A percentile compares a stretch with the other conserved stretches of the same genome.
These are phyloP conservation scores for Poliocrania exsul DNA, from an alignment of 2,797 vertebrate species.

Conservation along the genomic window DNA sequence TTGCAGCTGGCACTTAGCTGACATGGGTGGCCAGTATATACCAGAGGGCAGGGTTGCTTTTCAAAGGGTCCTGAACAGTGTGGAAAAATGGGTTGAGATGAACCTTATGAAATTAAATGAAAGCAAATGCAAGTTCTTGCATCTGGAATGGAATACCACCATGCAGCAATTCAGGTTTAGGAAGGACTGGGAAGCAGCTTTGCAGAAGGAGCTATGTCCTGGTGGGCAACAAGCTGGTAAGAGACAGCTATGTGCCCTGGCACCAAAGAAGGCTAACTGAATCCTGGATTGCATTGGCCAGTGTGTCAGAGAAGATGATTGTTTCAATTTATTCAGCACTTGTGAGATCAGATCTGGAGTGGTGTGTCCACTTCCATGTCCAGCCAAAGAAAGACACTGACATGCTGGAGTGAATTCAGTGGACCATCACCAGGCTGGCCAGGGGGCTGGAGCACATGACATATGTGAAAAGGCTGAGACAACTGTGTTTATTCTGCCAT, in stretches of 20 bases:
- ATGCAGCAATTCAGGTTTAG: not conserved
- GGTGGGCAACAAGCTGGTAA: not conserved
- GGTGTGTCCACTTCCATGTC: not conserved
- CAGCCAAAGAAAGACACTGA: not conserved
- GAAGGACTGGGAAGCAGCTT: not conserved
- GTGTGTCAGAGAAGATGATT: not conserved
- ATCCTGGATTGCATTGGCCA: not conserved
- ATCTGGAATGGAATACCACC: not conserved
- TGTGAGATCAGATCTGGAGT: not conserved
- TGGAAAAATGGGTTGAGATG: not conserved
- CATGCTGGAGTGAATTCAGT: not conserved
- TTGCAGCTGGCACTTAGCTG: not conserved
- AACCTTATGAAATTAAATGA: not conserved
- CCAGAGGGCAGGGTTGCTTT: not conserved
- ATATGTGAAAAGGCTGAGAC: not conserved
- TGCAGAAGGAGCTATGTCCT: not conserved
- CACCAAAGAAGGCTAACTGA: not conserved
- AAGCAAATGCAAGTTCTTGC: not conserved
- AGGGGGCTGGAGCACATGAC: not conserved
- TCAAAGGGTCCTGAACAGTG: not conserved
- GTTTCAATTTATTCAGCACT: not conserved
- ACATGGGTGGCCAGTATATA: not conserved
- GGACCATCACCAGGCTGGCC: not conserved
- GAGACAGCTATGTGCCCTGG: not conserved
- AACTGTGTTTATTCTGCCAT: not conserved